Evolutionary conservation across 2,113 vertebrate genomes (phyloP), one percentile per base, ranked within the genome.

Genomic region (Brachyhypopomus occidentalis): DNA sequence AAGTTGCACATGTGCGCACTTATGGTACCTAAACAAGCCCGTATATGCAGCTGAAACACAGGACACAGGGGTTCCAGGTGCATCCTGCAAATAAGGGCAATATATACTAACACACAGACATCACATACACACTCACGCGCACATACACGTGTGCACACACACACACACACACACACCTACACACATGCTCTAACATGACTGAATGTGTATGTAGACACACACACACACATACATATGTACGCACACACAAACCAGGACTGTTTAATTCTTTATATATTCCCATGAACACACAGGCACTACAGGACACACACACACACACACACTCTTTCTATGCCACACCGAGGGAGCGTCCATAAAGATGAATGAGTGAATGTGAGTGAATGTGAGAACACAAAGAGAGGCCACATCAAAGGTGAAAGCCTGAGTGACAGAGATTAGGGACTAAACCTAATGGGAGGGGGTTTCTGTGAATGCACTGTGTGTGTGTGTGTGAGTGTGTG

Each of bases 311-410:
- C 63, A 77, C 78, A 79, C 72, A 72, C 20, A 23, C 36, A 25
- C 27, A 62, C 45, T 55, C 45, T 14, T 14, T 52, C 45, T 52
- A 52, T 52, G 23, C 63, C 83, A 75, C 75, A 59, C 62, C 19
- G 62, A 76, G 59, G 23, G 79, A 79, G 48, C 72, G 56, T 75
- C 74, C 70, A 45, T 75, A 56, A 74, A 75, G 55, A 80, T 84
- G 86, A 84, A 82, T 45, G 64, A 83, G 80, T 84, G 86, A 84
- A 85, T 85, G 48, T 73, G 73, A 77, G 45, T 84, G 67, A 82
- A 81, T 74, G 69, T 63, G 71, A 75, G 76, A 78, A 82, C 38
- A 86, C 77, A 86, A 86, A 79, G 80, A 78, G 83, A 79, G 71
- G 75, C 66, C 78, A 82, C 83, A 84, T 86, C 85, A 86, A 84